Percentiles rank a stretch among this genome's conserved stretches.
These are phyloP conservation scores for Bugulina stolonifera DNA, from an alignment of 2,888 invertebrate genomes.

Conservation along the genomic window DNA sequence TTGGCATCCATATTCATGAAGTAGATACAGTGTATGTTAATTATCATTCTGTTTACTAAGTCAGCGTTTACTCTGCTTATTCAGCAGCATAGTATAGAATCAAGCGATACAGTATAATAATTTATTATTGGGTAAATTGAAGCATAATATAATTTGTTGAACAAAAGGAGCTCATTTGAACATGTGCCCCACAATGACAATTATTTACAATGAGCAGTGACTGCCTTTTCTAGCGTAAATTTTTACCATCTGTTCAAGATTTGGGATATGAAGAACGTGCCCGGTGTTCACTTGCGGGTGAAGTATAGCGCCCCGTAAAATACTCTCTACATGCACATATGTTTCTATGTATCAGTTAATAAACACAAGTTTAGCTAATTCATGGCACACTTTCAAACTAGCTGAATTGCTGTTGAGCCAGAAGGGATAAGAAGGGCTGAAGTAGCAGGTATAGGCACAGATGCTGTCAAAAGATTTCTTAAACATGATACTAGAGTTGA, in stretches of 20 bases:
- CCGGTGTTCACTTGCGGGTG: too few relatives aligned
- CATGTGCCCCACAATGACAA: neutral
- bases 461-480: neutral
- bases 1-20: too few relatives aligned
- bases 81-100: too few relatives aligned
- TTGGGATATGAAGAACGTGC: neutral
- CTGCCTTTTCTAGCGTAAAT: neutral
- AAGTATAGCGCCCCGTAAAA: neutral
- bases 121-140: neutral
- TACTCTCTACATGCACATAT: neutral
- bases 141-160: neutral
- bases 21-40: too few relatives aligned
- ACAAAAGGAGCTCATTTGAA: neutral
- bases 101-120: too few relatives aligned
- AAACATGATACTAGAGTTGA: neutral
- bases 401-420: neutral
- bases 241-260: constrained; percentile 16
- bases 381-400: constrained; percentile 17
- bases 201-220: neutral
- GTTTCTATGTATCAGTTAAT: neutral
- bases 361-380: constrained; percentile 18
- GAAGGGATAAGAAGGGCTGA: neutral
- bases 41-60: too few relatives aligned
- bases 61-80: too few relatives aligned
- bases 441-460: neutral